Evolutionary conservation across 2,113 vertebrate genomes (phyloP).

Genomic region (Paradisaea rubra): DNA sequence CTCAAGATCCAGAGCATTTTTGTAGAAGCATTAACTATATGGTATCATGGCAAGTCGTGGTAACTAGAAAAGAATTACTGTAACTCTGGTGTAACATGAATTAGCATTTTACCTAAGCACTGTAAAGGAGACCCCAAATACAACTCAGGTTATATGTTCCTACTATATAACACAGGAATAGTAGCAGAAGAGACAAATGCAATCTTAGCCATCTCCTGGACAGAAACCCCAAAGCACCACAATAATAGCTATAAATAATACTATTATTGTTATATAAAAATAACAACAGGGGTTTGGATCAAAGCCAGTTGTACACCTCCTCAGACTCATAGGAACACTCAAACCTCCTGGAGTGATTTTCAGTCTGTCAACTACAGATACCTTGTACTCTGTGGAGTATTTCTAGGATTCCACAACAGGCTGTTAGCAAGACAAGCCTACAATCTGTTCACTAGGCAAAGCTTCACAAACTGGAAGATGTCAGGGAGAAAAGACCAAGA

Average conservation of each 20-base stretch:
- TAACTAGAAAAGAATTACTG: neutral
- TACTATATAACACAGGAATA: neutral
- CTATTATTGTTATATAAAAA: neutral
- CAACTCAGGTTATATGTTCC: no score
- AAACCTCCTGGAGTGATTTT: neutral
- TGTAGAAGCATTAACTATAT: neutral
- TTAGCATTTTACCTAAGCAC: neutral
- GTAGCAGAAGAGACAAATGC: neutral
- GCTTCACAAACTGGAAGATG: neutral
- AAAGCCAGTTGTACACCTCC: neutral
- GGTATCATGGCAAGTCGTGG: neutral
- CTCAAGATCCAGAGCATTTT: neutral
- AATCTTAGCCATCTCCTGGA: neutral
- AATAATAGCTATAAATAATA: neutral
- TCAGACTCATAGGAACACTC: neutral
- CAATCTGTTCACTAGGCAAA: neutral
- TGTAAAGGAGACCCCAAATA: neutral
- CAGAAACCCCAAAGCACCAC: neutral
- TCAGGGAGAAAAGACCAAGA: neutral
- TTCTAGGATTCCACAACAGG: neutral
- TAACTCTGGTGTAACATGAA: neutral
- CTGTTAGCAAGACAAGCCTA: neutral
- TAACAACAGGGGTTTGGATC: neutral
- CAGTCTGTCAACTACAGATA: neutral
- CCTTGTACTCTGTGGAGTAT: neutral